These are phyloP conservation scores for Mola mola DNA, from an alignment of 2,113 vertebrate genomes.

Conservation along the genomic window DNA sequence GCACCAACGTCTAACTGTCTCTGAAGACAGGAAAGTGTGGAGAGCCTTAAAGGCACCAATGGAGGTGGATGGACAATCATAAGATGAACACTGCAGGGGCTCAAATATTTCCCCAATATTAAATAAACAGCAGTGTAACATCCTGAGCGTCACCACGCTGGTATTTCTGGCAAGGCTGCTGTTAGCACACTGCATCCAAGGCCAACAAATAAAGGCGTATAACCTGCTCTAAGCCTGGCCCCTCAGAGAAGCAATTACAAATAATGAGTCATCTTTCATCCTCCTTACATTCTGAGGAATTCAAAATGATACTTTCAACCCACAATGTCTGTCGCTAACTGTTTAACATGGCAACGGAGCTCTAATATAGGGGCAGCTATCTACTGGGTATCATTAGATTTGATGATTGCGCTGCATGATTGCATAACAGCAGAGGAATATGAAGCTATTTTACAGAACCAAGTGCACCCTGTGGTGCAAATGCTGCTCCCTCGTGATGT, in stretches of 20 bases:
- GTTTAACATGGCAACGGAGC: conserved; percentile 60
- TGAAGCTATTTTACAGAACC: conserved; percentile 58
- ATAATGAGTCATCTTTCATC: conserved; percentile 58
- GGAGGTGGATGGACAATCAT: not conserved
- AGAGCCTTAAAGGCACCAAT: not conserved
- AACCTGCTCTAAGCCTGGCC: conserved; percentile 24
- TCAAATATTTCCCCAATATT: not conserved
- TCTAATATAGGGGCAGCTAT: conserved; percentile 60
- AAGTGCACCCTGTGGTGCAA: conserved; percentile 55
- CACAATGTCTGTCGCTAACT: conserved; percentile 53
- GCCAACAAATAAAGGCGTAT: conserved; percentile 17
- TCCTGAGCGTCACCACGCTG: not conserved
- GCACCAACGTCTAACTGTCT: too few relatives aligned
- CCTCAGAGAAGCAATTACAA: conserved; percentile 28
- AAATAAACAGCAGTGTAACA: conserved; percentile 1
- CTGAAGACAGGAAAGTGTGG: not conserved
- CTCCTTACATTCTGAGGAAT: conserved; percentile 50
- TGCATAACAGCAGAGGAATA: conserved; percentile 62
- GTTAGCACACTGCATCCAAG: conserved; percentile 4
- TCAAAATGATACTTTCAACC: conserved; percentile 57
- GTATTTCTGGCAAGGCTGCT: not conserved
- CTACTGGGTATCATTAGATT: conserved; percentile 68
- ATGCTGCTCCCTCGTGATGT: conserved; percentile 28
- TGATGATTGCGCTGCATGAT: conserved; percentile 67
- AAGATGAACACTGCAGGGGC: not conserved